A percentile compares a stretch with the other conserved stretches of the same genome.
phyloP scores from a whole-genome alignment of 2,888 invertebrate genomes.

The Habroteleia sp. region DNA sequence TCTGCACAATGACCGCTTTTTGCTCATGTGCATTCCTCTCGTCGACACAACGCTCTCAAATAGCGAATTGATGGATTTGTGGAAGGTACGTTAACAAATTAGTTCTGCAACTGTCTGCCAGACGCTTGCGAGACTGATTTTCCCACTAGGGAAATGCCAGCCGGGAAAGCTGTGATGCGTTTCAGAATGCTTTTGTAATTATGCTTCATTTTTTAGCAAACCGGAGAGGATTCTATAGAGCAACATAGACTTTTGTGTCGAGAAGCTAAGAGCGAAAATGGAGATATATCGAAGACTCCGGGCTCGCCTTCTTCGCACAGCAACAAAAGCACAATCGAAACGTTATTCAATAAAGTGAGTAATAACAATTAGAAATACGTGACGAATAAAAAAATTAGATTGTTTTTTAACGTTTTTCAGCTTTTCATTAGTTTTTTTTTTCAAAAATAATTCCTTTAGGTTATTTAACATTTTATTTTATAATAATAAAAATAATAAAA shows the following conservation, averaged over 20 bases:
- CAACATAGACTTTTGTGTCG: constrained; percentile 88
- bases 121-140: too few species aligned
- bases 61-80: constrained; percentile 87
- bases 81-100: too few species aligned
- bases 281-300: constrained; percentile 68
- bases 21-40: constrained; percentile 90
- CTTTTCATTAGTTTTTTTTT: constrained; percentile 9
- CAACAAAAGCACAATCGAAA: constrained; percentile 72
- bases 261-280: constrained; percentile 78
- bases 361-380: background rate
- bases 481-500: too few species aligned
- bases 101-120: too few species aligned
- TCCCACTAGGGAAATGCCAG: too few species aligned
- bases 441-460: too few species aligned
- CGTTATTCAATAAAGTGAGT: constrained; percentile 74
- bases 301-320: constrained; percentile 67
- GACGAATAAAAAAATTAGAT: too few species aligned
- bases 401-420: too few species aligned
- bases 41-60: constrained; percentile 83
- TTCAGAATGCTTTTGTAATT: too few species aligned
- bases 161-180: too few species aligned
- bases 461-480: too few species aligned
- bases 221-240: constrained; percentile 84
- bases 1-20: constrained; percentile 89
- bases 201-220: constrained; percentile 79